A percentile compares a stretch with the other conserved stretches of the same genome.
Evolutionary conservation across 2,888 invertebrate species (phyloP).

Genomic region (Watsonalla binaria): DNA sequence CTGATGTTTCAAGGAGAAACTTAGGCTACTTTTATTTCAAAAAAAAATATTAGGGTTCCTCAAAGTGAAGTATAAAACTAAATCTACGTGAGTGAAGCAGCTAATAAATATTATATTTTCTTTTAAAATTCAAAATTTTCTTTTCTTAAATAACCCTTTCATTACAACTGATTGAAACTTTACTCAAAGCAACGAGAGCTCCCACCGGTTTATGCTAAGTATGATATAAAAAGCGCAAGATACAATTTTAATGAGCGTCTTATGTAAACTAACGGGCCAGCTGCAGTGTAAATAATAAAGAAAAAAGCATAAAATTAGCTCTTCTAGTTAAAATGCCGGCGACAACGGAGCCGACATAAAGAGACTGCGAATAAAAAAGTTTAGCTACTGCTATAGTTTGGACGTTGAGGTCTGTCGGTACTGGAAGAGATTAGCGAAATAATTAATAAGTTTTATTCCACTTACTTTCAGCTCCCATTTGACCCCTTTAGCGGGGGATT

Average conservation of each 20-base stretch:
- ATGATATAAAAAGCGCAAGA: neutral
- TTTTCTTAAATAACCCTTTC: no score
- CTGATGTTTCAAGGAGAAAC: no score
- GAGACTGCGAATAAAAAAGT: slow-evolving; percentile 22
- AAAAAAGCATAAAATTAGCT: slow-evolving; percentile 36
- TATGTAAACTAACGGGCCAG: slow-evolving; percentile 19
- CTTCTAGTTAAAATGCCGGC: slow-evolving; percentile 41
- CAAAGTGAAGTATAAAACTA: no score
- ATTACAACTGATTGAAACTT: no score
- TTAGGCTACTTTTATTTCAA: no score
- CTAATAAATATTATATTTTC: no score
- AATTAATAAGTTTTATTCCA: no score
- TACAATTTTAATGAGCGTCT: slow-evolving; percentile 16
- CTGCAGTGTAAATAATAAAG: slow-evolving; percentile 30
- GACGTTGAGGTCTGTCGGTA: neutral
- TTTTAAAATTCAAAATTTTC: no score
- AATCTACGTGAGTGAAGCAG: no score
- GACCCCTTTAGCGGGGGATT: no score
- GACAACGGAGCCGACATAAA: slow-evolving; percentile 26
- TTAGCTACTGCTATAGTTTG: slow-evolving; percentile 13
- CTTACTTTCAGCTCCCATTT: no score
- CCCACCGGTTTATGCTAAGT: neutral
- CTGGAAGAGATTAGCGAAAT: slow-evolving; percentile 1
- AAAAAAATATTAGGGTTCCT: no score
- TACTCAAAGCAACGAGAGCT: neutral